Evolutionary conservation across 2,888 invertebrate species (phyloP), one percentile per base, ranked within the genome.

Genomic region (Drosophila neonasuta): DNA sequence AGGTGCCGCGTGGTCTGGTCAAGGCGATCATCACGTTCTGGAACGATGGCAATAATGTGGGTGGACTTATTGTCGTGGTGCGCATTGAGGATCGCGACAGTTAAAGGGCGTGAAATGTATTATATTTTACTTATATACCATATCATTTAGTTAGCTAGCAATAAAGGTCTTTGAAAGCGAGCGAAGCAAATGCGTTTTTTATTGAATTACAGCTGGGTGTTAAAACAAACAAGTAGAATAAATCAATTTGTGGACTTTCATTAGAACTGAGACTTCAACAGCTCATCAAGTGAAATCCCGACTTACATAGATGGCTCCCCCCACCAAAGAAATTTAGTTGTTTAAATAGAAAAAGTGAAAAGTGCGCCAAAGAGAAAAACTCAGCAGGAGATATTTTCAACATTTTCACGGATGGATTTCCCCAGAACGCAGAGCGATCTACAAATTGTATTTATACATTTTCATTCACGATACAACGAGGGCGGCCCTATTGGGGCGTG

Each of bases 321-420:
- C 11, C 29, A 10, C 61, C 64, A 29, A 48, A 56, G 57, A 68
- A 34, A 34, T 32, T 3, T 32, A 10, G 32, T 36, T 10, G 32
- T 32, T 8, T 32, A 9, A 67, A 42, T 36, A 56, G 54, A 29
- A 52, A 56, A 60, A 68, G 44, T 56, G 59, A 68, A 73, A 75
- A 71, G 66, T 24, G 24, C 24, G 24, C 69, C 66, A 66, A 57
- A 63, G 42, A 50, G 64, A 74, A 80, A 81, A 84, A 84, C 84
- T 77, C 84, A 86, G 84, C 84, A 82, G 84, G 84, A 86, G 84
- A 84, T 79, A 70, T 84, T 85, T 77, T 82, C 11, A 11, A 72
- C 87, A 80, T 86, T 82, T 85, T 75, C 80, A 84, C 85, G 80
- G 72, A 73, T 82, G 84, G 84, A 86, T 86, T 84, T 84, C 83